Evolutionary conservation across 2,888 invertebrate genomes (phyloP).

Genomic region (Odontocolon sp.): DNA sequence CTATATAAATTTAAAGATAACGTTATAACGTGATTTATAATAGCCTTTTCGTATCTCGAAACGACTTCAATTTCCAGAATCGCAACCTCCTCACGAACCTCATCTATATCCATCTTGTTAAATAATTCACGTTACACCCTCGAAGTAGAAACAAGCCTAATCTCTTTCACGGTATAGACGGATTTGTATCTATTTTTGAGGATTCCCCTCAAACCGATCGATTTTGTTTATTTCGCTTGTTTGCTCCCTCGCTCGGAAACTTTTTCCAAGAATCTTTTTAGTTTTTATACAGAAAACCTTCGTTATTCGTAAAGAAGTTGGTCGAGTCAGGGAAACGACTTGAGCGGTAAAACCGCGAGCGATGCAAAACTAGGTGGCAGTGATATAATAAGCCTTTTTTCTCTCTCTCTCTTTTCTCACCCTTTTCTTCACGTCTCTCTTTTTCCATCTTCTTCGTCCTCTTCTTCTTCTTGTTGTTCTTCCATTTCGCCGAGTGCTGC

Average conservation of each 20-base stretch:
- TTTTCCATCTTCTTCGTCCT: neutral
- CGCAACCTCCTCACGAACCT: slow-evolving; percentile 19
- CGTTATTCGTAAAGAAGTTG: slow-evolving; percentile 17
- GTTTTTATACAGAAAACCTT: slow-evolving; percentile 25
- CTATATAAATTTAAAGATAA: too few relatives aligned
- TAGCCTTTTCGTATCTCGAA: too few relatives aligned
- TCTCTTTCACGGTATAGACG: slow-evolving; percentile 7
- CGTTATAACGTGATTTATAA: too few relatives aligned
- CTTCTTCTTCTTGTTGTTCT: neutral
- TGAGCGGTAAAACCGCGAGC: neutral
- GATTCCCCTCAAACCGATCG: slow-evolving; percentile 43
- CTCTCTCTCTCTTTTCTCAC: slow-evolving; percentile 1
- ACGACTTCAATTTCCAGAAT: too few relatives aligned
- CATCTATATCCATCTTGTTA: slow-evolving; percentile 48
- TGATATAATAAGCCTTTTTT: slow-evolving; percentile 14
- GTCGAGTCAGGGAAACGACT: neutral
- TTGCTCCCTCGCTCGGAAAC: slow-evolving; percentile 23
- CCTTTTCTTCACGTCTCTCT: neutral
- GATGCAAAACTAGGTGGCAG: neutral
- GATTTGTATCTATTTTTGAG: slow-evolving; percentile 13
- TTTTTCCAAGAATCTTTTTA: slow-evolving; percentile 13
- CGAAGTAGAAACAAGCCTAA: neutral
- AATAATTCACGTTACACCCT: slow-evolving; percentile 48
- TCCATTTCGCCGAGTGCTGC: slow-evolving; percentile 37
- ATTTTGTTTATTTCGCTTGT: slow-evolving; percentile 20